These are phyloP conservation scores for Hecatera dysodea DNA, from an alignment of 2,888 invertebrate species.

Conservation along the genomic window DNA sequence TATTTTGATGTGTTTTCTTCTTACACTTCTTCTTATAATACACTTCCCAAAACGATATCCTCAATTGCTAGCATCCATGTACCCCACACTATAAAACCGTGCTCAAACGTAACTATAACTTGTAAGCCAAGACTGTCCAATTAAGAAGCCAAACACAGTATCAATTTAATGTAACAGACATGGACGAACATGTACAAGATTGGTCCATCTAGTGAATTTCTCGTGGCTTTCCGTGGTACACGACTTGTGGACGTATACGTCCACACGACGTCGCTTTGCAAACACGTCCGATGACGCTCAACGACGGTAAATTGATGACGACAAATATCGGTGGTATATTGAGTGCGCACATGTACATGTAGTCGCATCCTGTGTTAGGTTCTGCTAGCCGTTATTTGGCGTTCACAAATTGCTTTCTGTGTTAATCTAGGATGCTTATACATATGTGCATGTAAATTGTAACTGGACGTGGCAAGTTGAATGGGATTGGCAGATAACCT, in stretches of 20 bases:
- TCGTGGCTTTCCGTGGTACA: conserved; percentile 80
- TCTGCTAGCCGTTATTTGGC: conserved; percentile 43
- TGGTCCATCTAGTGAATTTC: conserved; percentile 83
- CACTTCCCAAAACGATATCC: conserved; percentile 13
- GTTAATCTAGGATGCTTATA: conserved; percentile 32
- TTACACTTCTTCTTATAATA: not conserved
- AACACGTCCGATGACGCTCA: conserved; percentile 79
- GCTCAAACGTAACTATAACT: conserved; percentile 44
- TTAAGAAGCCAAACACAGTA: conserved; percentile 80
- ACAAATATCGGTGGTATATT: conserved; percentile 75
- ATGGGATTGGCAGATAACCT: conserved; percentile 30
- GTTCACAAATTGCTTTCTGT: conserved; percentile 56
- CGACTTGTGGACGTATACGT: conserved; percentile 71
- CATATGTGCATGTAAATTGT: conserved; percentile 12
- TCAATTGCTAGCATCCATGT: conserved; percentile 18
- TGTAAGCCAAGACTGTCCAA: conserved; percentile 75
- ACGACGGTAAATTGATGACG: conserved; percentile 78
- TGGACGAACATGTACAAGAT: conserved; percentile 72
- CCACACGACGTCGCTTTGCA: conserved; percentile 63
- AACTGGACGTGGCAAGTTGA: conserved; percentile 22
- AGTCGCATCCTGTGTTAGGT: conserved; percentile 22
- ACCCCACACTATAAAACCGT: conserved; percentile 26
- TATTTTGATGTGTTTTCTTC: not conserved
- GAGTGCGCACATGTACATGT: conserved; percentile 43
- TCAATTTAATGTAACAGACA: conserved; percentile 87